phyloP scores from a whole-genome alignment of 2,888 invertebrate genomes.

The Apodemia hepburni region DNA sequence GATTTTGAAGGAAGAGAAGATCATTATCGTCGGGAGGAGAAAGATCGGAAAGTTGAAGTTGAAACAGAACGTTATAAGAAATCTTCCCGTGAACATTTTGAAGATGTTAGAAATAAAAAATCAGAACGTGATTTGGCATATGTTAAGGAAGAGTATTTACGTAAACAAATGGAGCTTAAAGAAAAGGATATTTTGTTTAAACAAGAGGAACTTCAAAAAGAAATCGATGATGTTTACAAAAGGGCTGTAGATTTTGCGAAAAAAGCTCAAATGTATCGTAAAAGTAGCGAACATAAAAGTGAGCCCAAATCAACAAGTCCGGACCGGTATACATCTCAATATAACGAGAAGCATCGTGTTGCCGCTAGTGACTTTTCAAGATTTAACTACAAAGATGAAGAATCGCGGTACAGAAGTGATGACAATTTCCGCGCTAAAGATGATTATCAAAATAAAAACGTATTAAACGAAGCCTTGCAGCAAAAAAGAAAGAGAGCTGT shows the following conservation, averaged over 20 bases:
- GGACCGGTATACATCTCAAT: not conserved
- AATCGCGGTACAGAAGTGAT: conserved; percentile 5
- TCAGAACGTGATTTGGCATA: conserved; percentile 23
- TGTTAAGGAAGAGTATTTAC: conserved; percentile 28
- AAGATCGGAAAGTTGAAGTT: conserved; percentile 39
- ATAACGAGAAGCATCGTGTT: not conserved
- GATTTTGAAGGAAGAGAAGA: conserved; percentile 26
- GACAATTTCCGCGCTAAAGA: conserved; percentile 18
- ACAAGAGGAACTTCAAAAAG: conserved; percentile 45
- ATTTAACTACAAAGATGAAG: conserved; percentile 19
- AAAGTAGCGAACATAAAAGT: conserved; percentile 36
- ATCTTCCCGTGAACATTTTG: conserved; percentile 23
- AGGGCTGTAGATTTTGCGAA: conserved; percentile 56
- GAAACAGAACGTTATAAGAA: conserved; percentile 35
- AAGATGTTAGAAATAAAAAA: conserved; percentile 24
- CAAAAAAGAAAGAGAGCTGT: conserved; percentile 53
- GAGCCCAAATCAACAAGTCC: conserved; percentile 27
- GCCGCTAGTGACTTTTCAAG: not conserved
- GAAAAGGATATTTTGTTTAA: conserved; percentile 32
- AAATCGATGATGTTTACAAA: conserved; percentile 59
- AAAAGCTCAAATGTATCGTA: conserved; percentile 52
- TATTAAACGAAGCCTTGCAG: conserved; percentile 31
- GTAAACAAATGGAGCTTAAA: conserved; percentile 25
- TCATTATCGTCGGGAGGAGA: conserved; percentile 26
- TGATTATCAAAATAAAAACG: conserved; percentile 14